Conservation (phyloP, 2,888 invertebrate species). For the Scaeva pyrastri region DNA sequence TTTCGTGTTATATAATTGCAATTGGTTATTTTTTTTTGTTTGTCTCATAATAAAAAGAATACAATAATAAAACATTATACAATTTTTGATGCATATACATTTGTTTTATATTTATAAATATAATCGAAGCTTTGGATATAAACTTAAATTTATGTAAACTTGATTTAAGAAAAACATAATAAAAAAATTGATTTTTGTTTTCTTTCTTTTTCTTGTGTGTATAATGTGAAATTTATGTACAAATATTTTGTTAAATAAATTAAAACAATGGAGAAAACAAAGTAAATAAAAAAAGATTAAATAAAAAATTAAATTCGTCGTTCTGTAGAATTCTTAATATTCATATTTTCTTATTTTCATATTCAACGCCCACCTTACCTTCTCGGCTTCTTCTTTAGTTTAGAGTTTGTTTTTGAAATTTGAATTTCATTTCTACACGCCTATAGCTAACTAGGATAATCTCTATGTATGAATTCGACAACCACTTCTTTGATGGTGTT, state of each 20-base stretch:
- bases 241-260: conserved; percentile 73
- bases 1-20: conserved; percentile 61
- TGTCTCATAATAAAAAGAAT: conserved; percentile 35
- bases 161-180: conserved; percentile 38
- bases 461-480: conserved; percentile 66
- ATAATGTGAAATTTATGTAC: conserved; percentile 64
- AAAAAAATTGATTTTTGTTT: conserved; percentile 30
- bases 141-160: conserved; percentile 59
- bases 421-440: conserved; percentile 65
- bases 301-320: conserved; percentile 73
- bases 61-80: conserved; percentile 52
- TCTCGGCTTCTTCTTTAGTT: conserved; percentile 48
- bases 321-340: conserved; percentile 54
- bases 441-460: conserved; percentile 73
- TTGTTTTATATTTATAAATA: conserved; percentile 48
- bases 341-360: background rate
- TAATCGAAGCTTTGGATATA: conserved; percentile 73
- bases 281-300: conserved; percentile 7
- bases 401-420: conserved; percentile 11
- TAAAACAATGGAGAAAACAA: conserved; percentile 48
- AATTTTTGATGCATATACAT: conserved; percentile 21
- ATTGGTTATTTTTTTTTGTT: conserved; percentile 53
- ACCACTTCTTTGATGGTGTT: conserved; percentile 47
- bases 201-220: conserved; percentile 32
- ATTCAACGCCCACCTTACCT: conserved; percentile 4